Percentiles rank a stretch among this genome's conserved stretches.
phyloP scores from a whole-genome alignment of 2,113 vertebrate species.

The Calyptommatus sinebrachiatus region DNA sequence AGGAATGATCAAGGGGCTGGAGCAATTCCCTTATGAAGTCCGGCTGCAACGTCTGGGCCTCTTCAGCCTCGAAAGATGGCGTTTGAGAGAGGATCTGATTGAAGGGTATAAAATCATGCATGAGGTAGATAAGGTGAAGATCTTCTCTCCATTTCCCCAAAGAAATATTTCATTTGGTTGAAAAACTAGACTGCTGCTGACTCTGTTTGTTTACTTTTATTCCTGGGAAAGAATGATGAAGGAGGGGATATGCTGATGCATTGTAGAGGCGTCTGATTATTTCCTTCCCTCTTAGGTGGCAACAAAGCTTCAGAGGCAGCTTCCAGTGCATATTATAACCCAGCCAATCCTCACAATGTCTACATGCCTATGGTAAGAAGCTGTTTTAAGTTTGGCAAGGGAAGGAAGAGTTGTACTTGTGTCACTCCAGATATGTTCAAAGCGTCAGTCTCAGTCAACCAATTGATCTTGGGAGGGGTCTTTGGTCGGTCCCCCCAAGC shows the following conservation, averaged over 20 bases:
- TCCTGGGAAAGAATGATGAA: neutral
- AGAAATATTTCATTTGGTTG: neutral
- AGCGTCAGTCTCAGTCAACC: no score
- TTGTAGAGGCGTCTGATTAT: neutral
- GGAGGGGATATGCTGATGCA: neutral
- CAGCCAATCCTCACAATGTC: constrained; percentile 86
- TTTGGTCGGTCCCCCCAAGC: no score
- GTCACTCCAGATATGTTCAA: neutral
- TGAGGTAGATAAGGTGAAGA: no score
- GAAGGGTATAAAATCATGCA: no score
- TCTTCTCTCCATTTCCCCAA: neutral
- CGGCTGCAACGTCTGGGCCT: no score
- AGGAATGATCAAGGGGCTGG: no score
- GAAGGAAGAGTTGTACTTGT: neutral
- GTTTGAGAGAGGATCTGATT: no score
- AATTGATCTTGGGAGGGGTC: no score
- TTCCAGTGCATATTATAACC: constrained; percentile 86
- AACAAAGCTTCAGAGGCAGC: constrained; percentile 83
- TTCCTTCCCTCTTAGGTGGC: constrained; percentile 63
- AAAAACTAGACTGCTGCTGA: neutral
- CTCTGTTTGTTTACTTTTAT: neutral
- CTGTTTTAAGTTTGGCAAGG: fast-evolving
- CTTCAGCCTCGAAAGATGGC: no score
- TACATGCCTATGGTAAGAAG: constrained; percentile 88
- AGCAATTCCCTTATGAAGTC: no score